phyloP scores from a whole-genome alignment of 1,140 invertebrate genomes.

The Odontomachus brunneus region DNA sequence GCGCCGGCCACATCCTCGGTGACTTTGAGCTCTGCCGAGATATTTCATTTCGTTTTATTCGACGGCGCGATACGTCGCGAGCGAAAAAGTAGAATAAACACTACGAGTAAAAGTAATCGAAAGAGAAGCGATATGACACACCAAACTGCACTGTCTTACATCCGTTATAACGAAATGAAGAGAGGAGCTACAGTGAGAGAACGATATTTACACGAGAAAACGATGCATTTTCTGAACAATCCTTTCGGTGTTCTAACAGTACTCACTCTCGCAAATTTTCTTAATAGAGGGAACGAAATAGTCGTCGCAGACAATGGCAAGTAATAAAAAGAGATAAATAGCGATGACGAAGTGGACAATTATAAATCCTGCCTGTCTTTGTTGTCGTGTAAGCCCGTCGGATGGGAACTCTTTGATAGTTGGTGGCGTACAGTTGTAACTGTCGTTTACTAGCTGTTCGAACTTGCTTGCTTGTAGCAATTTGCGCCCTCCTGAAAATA shows the following conservation, averaged over 20 bases:
- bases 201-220: not conserved
- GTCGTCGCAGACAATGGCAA: constrained; percentile 87
- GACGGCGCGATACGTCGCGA: not conserved
- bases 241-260: not conserved
- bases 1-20: constrained; percentile 88
- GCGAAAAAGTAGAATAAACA: not conserved
- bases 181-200: not conserved
- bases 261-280: constrained; percentile 87
- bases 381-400: constrained; percentile 84
- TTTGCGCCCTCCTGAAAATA: constrained; percentile 71
- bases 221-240: constrained; percentile 2
- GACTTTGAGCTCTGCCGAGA: constrained; percentile 82
- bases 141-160: constrained; percentile 28
- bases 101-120: not conserved
- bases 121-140: not conserved
- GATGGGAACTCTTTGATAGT: constrained; percentile 86
- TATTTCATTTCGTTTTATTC: not conserved
- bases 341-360: constrained; percentile 86
- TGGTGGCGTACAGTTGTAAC: constrained; percentile 84
- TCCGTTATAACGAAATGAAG: constrained; percentile 20
- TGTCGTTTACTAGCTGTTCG: constrained; percentile 41
- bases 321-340: constrained; percentile 86
- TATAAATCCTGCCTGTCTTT: constrained; percentile 85
- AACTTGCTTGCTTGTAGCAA: constrained; percentile 72
- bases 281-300: constrained; percentile 88